Conservation (phyloP, 1,140 invertebrate genomes). For the Hycleus phaleratus region DNA sequence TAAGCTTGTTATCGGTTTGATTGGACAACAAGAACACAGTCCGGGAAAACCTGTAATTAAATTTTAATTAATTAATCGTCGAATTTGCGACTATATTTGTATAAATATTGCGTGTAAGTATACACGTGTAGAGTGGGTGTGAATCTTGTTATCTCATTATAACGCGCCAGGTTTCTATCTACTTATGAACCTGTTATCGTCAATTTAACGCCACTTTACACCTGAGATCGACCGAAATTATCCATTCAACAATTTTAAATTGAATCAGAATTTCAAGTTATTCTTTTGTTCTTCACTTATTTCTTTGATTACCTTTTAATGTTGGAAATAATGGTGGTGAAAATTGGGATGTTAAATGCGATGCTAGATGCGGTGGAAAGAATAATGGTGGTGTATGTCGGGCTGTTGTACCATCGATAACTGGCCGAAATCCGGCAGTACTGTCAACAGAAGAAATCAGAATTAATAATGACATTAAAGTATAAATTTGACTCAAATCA, state of each 20-base stretch:
- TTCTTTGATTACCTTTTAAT: slow-evolving; percentile 55
- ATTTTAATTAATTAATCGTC: background rate
- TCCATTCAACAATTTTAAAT: slow-evolving; percentile 21
- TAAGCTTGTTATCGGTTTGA: slow-evolving; percentile 48
- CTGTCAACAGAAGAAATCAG: slow-evolving; percentile 18
- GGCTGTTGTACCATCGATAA: slow-evolving; percentile 49
- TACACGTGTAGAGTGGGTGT: too few species aligned
- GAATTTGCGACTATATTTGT: too few species aligned
- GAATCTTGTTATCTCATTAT: too few species aligned
- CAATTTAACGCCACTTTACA: slow-evolving; percentile 28
- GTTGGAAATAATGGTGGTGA: slow-evolving; percentile 70
- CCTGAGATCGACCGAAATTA: slow-evolving; percentile 23
- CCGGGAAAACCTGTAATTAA: slow-evolving; percentile 53
- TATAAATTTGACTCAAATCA: too few species aligned
- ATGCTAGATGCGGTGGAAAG: slow-evolving; percentile 71
- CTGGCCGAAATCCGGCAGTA: slow-evolving; percentile 47
- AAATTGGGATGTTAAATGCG: slow-evolving; percentile 60
- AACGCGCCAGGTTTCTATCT: slow-evolving; percentile 18
- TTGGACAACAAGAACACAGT: slow-evolving; percentile 68
- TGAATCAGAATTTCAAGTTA: slow-evolving; percentile 15
- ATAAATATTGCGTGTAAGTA: too few species aligned
- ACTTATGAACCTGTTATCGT: slow-evolving; percentile 17
- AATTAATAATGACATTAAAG: too few species aligned
- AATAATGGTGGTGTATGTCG: slow-evolving; percentile 60
- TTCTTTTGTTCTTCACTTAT: slow-evolving; percentile 3